Evolutionary conservation across 2,888 invertebrate genomes (phyloP).

Genomic region (Lissonota sp.): DNA sequence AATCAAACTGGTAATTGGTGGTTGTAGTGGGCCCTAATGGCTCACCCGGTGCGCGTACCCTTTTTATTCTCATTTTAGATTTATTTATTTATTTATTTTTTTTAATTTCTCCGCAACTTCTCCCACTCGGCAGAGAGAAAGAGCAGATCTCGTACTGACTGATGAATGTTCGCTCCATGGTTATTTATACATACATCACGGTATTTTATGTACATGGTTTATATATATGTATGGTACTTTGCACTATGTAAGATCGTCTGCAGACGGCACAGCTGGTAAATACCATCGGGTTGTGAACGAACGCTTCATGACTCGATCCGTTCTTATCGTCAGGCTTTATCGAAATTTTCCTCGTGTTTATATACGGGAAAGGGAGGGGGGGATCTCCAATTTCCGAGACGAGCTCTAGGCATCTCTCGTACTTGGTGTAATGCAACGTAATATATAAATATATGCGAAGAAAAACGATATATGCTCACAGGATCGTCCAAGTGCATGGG

Average conservation of each 20-base stretch:
- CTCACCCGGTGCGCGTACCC: constrained; percentile 70
- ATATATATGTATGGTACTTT: background rate
- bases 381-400: constrained; percentile 57
- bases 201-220: background rate
- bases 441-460: background rate
- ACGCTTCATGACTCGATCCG: constrained; percentile 50
- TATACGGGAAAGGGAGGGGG: constrained; percentile 18
- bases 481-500: constrained; percentile 54
- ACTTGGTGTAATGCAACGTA: background rate
- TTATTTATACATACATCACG: constrained; percentile 31
- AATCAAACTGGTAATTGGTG: constrained; percentile 83
- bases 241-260: constrained; percentile 6
- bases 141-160: constrained; percentile 49
- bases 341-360: constrained; percentile 50
- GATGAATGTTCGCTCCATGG: constrained; percentile 55
- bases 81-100: background rate
- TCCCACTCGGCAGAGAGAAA: constrained; percentile 22
- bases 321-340: constrained; percentile 55
- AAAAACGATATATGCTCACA: constrained; percentile 36
- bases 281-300: constrained; percentile 34
- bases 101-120: constrained; percentile 17
- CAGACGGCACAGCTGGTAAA: constrained; percentile 29
- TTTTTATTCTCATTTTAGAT: constrained; percentile 8
- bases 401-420: constrained; percentile 34
- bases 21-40: constrained; percentile 80